Evolutionary conservation across 1,140 invertebrate genomes (phyloP), one percentile per base, ranked within the genome.

Genomic region (Vanessa tameamea): DNA sequence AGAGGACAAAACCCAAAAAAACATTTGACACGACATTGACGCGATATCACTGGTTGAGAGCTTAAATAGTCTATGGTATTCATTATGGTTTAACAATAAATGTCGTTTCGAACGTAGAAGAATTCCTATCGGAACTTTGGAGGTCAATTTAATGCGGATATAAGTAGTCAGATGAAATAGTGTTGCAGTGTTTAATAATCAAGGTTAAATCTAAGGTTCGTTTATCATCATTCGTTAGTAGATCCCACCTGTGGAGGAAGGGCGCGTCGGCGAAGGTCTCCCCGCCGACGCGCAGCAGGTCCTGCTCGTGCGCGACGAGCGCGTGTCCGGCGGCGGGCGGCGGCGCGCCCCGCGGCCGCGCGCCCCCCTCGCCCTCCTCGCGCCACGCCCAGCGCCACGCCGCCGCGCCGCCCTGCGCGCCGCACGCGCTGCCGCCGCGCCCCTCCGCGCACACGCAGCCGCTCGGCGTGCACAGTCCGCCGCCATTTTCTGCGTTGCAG

Each of bases 311-410:
- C 3, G 53, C 63, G 7, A 92, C 68, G 64, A 92, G 69, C 16
- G 64, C 72, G 63, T 90, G 88, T 0, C 76, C 90, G 0, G 90
- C 90, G 4, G 77, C 78, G 9, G 88, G 68, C 5, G 87, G 85
- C n/a, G 87, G 86, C 2, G 67, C 47, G 26, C 73, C 47, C 12
- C 15, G 48, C 0, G 78, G 79, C 14, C 75, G 26, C 0, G 50
- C 16, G 16, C 64, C 73, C 11, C 79, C 77, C 64, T 86, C 86
- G 1, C 82, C 83, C 61, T 75, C 72, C 78, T 89, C 87, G 14
- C 78, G 72, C 88, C 88, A 91, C 47, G 72, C 80, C 87, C 88
- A 87, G 23, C 63, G 64, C 85, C 87, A 90, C 6, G 81, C 83
- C 3, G 84, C 82, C 3, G 51, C 51, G 14, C 76, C 64, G 14